These are phyloP conservation scores for Xestia xanthographa DNA, from an alignment of 2,888 invertebrate species.

Conservation along the genomic window DNA sequence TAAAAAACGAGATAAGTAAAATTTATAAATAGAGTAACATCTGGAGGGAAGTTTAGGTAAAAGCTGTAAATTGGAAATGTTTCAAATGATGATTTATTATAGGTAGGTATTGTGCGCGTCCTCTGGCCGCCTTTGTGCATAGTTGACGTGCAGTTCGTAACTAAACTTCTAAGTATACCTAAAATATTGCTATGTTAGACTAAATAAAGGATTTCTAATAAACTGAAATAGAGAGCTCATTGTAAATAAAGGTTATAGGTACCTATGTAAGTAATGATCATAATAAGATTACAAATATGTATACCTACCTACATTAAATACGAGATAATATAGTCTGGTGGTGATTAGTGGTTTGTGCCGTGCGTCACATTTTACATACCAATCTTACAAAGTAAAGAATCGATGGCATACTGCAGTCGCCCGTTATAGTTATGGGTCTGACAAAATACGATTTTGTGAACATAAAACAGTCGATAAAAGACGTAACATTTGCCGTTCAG, in stretches of 20 bases:
- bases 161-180: conserved; percentile 25
- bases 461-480: conserved; percentile 30
- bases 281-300: conserved; percentile 2
- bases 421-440: conserved; percentile 11
- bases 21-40: conserved; percentile 65
- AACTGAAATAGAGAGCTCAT: conserved; percentile 20
- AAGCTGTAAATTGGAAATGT: conserved; percentile 71
- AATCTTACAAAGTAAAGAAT: conserved; percentile 29
- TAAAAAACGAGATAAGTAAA: conserved; percentile 65
- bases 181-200: conserved; percentile 3
- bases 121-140: conserved; percentile 56
- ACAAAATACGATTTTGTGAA: conserved; percentile 20
- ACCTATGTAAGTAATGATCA: too few relatives aligned
- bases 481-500: conserved; percentile 29
- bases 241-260: conserved; percentile 1
- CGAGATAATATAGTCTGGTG: neutral
- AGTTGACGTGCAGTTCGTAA: conserved; percentile 35
- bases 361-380: neutral
- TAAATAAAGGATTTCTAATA: conserved; percentile 7
- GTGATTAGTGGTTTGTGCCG: too few relatives aligned
- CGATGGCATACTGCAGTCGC: conserved; percentile 39
- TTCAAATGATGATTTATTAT: conserved; percentile 64
- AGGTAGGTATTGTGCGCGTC: conserved; percentile 48
- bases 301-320: neutral
- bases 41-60: conserved; percentile 64